Evolutionary conservation across 2,797 vertebrate species (phyloP).

Genomic region (Brachyalestes nurse): DNA sequence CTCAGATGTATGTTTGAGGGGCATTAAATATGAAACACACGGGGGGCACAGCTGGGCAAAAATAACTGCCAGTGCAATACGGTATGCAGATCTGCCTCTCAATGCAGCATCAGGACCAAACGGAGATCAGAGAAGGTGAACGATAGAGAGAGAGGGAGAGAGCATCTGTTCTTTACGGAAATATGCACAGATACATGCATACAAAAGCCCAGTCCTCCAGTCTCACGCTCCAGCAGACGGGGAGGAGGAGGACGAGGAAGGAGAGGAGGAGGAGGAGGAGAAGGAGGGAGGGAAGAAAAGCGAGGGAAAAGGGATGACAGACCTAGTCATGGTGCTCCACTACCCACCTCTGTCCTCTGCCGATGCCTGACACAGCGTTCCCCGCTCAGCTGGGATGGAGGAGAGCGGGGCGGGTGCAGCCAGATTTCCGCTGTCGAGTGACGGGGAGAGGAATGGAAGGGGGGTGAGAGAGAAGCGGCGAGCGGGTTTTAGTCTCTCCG

Average conservation of each 20-base stretch:
- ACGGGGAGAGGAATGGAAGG: conserved; percentile 19
- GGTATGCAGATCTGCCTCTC: conserved; percentile 37
- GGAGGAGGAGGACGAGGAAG: conserved; percentile 12
- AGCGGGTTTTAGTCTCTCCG: conserved; percentile 50
- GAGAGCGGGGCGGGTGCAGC: conserved; percentile 52
- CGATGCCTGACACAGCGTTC: conserved; percentile 73
- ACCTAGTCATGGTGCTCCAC: conserved; percentile 28
- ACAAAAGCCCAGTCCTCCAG: conserved; percentile 28
- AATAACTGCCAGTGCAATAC: conserved; percentile 29
- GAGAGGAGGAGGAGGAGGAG: conserved; percentile 14
- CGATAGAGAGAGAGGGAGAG: neutral
- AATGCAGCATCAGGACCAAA: conserved; percentile 32
- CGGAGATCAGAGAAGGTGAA: neutral
- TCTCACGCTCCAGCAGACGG: conserved; percentile 24
- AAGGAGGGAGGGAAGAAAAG: conserved; percentile 19
- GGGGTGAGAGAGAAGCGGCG: conserved; percentile 42
- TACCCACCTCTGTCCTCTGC: conserved; percentile 79
- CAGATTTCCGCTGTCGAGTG: conserved; percentile 45
- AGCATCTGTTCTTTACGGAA: conserved; percentile 18
- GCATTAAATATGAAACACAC: conserved; percentile 14
- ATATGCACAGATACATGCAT: conserved; percentile 7
- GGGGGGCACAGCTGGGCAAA: neutral
- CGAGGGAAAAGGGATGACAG: conserved; percentile 23
- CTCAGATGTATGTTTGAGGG: neutral
- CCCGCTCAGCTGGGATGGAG: conserved; percentile 64